Base-by-base conservation (phyloP, 2,113 vertebrate genomes). In the Daphoenositta chrysoptera region DNA sequence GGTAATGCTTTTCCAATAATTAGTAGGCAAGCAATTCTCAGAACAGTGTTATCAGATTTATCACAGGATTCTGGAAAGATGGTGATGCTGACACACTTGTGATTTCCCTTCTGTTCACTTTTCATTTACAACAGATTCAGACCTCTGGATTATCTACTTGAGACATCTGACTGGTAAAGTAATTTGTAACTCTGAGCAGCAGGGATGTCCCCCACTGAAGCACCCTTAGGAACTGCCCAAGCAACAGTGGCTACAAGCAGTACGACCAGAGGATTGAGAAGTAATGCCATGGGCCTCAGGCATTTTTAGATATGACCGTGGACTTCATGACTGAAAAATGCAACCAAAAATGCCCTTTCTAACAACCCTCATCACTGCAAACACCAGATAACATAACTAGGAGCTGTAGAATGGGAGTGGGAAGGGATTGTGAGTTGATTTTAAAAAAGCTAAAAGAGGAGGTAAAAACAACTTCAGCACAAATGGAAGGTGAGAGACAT, bases 1-100 rank as follows among this genome's bases (percentile, higher is more conserved):
- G 42, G 82, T 87, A 91, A 96, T 75, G 89, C 31, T 89, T 88
- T 87, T 97, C 94, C 90, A 93, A 93, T 95, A 95, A 97, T 88
- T 89, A 92, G 80, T 81, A 93, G 93, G 86, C 88, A 92, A 60
- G 63, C 70, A 83, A 64, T 96, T 96, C 94, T 95, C 86, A 89
- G 85, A 95, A 90, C 58, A 65, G 40, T 24, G 54, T 80, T 93
- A 96, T 90, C 91, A 91, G 94, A 94, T 95, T 89, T 93, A 94
- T 96, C 76, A 88, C 47, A 64, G 51, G 73, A 90, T 96, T 95
- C 79, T 94, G 89, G 69, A 95, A 94, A 93, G 66, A 94, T 56
- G 53, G 54, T 81, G 45, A 61, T 71, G 61, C 65, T 72, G 80
- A 93, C 90, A 96, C 19, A 64, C 60, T 90, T 13, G 1, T 89